Base-by-base conservation (phyloP, 2,888 invertebrate species). In the Cheiracanthium punctorium region DNA sequence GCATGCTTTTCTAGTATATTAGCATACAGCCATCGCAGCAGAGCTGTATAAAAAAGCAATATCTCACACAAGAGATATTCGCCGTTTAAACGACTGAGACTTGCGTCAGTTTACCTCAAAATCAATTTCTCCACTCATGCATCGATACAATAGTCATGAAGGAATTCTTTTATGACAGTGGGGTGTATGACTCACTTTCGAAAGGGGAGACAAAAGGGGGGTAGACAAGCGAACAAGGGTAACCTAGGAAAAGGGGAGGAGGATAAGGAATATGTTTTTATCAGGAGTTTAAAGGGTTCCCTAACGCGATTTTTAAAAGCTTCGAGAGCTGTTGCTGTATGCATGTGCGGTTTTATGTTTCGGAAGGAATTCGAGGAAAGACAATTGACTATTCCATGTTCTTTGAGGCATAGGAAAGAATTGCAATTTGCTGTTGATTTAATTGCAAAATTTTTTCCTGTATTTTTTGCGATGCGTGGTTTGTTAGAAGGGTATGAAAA, bases 161-260 rank as follows among this genome's bases (percentile, higher is more conserved):
- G 58, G 58, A 58, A 58, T 58, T 58, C 58, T 58, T 58, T 58
- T 58, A 58, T 58, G 58, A 58, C 58, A 58, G 58, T 58, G 58
- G 58, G 58, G 24, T 58, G 58, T 58, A 58, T 58, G 58, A 58
- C 58, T 58, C 58, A 58, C 24, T 58, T 58, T 58, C 24, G 4
- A 58, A 58, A 24, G 58, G 58, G 58, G 24, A 24, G 58, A 24
- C 24, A 58, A 58, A 58, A 58, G 58, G 58, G 58, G n/a, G 58
- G 58, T 5, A n/a, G 24, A 24, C 12, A 5, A 12, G 20, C n/a
- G 58, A 58, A 58, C 58, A 58, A 58, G 24, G 24, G 58, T 58
- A 24, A 24, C 24, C 58, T 24, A 24, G 58, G 4, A 58, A 5
- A 24, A 17, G 58, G 5, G 58, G 58, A 58, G 5, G 58, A 24